Evolutionary conservation across 2,797 vertebrate species (phyloP), one percentile per base, ranked within the genome.

Genomic region (Monodelphis domestica): DNA sequence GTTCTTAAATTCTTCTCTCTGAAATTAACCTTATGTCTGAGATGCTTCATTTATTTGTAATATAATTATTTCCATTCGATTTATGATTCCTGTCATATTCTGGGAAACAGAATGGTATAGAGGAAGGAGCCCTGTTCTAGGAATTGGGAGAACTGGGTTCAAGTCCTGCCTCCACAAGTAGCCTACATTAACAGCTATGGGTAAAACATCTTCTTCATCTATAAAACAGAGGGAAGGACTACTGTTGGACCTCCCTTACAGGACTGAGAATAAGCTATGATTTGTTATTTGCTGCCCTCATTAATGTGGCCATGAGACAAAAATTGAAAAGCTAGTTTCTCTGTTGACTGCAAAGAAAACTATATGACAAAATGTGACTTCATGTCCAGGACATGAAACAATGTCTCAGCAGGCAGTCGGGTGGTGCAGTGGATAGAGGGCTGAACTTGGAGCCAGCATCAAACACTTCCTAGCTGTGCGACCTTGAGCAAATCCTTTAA

Each of bases 1-100:
- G 3, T 92, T 45, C 87, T 96, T 88, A 90, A 30, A 87, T 56
- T 88, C 53, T 91, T 93, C 89, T 93, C 88, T 94, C 84, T 92
- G 53, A 90, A 94, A 91, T 57, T 54, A 14, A 55, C 57, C 78
- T 84, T 26, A 1, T 45, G 56, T 88, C 87, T 89, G 84, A 52
- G 94, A 24, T 55, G 28, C 56, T 50, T 87, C 55, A 11, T 12
- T 63, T 57, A 87, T 45, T 38, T 50, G 38, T 24, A n/a, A 38
- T 54, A 52, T 21, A 26, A 78, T 89, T 54, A 91, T 78, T 45
- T 53, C 2, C 24, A 50, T 84, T 38, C 70, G 33, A 45, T 50
- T 84, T 84, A 28, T 84, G 70, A 24, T 84, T 84, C 70, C 17
- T 84, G 24, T 84, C 38, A 84, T 50, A 84, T 84, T 84, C 70